Percentiles rank a stretch among this genome's conserved stretches.
These are phyloP conservation scores for Drosophila equinoxialis DNA, from an alignment of 1,140 invertebrate species.

Conservation along the genomic window DNA sequence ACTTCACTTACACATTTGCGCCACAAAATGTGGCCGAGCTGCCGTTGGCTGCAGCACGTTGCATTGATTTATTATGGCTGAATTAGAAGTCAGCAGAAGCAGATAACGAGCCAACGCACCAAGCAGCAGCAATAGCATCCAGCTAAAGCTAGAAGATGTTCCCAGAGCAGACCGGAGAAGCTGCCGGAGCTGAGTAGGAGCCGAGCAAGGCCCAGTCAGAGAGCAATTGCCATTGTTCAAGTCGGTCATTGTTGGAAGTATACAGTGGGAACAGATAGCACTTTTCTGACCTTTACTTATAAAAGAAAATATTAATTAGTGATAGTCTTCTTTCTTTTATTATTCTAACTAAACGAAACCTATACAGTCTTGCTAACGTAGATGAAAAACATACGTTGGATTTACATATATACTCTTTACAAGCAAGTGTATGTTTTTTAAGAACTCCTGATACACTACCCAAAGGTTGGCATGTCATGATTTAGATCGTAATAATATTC, in stretches of 20 bases:
- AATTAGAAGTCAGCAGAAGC: slow-evolving; percentile 81
- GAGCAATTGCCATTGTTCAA: slow-evolving; percentile 62
- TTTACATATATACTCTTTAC: too few relatives aligned
- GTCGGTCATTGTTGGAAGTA: slow-evolving; percentile 23
- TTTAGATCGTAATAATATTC: too few relatives aligned
- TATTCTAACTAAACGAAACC: too few relatives aligned
- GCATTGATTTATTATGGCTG: slow-evolving; percentile 80
- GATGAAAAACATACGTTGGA: too few relatives aligned
- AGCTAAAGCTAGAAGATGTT: background rate
- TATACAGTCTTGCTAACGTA: too few relatives aligned
- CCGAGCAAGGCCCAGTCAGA: slow-evolving; percentile 10
- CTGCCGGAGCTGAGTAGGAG: slow-evolving; percentile 7
- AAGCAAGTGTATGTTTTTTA: too few relatives aligned
- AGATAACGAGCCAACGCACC: slow-evolving; percentile 67
- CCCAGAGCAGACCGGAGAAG: slow-evolving; percentile 15
- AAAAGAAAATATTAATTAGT: too few relatives aligned
- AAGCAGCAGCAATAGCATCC: slow-evolving; percentile 24
- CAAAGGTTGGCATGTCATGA: too few relatives aligned
- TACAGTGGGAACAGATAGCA: background rate
- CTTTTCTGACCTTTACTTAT: too few relatives aligned
- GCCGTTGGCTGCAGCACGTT: slow-evolving; percentile 67
- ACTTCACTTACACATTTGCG: slow-evolving; percentile 79
- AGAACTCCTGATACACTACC: too few relatives aligned
- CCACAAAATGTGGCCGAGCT: slow-evolving; percentile 70
- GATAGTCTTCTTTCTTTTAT: too few relatives aligned